A percentile compares a stretch with the other conserved stretches of the same genome.
phyloP scores from a whole-genome alignment of 2,113 vertebrate species.

The Callaeas wilsoni region DNA sequence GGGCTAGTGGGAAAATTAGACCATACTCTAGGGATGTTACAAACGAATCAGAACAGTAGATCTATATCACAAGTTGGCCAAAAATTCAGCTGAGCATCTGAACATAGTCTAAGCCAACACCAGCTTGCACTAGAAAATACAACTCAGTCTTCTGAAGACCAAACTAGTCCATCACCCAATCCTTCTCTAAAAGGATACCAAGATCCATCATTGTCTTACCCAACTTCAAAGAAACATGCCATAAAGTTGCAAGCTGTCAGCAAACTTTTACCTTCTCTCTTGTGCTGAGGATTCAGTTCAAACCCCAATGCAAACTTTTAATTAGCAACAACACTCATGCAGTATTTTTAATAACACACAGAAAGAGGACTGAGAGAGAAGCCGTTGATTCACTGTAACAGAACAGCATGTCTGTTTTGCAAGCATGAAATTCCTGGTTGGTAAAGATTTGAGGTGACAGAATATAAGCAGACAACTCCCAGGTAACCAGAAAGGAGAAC shows the following conservation, averaged over 20 bases:
- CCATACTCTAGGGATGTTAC: not conserved
- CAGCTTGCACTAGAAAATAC: not conserved
- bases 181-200: not conserved
- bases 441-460: not conserved
- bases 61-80: not conserved
- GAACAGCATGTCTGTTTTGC: not conserved
- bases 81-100: not conserved
- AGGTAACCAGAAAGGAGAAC: slow-evolving; percentile 32
- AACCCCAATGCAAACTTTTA: not conserved
- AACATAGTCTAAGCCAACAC: not conserved
- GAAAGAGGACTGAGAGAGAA: not conserved
- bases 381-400: not conserved
- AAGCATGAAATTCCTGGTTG: slow-evolving; percentile 18
- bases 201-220: not conserved
- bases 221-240: not conserved
- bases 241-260: not conserved
- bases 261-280: not conserved
- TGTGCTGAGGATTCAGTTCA: not conserved
- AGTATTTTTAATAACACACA: not conserved
- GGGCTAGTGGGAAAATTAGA: not conserved
- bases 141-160: not conserved
- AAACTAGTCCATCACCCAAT: not conserved
- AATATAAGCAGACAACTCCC: slow-evolving; percentile 33
- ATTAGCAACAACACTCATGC: not conserved
- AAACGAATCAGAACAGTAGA: not conserved